Evolutionary conservation across 2,888 invertebrate genomes (phyloP), one percentile per base, ranked within the genome.

Genomic region (Drosophila mettleri): DNA sequence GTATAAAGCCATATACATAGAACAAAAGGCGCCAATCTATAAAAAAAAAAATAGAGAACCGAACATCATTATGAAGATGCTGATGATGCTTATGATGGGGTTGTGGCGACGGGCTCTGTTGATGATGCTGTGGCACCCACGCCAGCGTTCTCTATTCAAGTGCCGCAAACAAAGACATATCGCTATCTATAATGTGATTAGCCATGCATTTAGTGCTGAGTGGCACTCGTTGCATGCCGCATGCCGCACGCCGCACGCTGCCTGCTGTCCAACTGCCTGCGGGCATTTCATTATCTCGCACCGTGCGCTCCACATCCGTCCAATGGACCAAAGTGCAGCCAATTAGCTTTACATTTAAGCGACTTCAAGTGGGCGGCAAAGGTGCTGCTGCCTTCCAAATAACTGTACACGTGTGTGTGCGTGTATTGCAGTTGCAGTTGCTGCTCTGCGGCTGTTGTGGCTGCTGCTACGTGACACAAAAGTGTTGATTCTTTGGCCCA

Each of bases 241-340:
- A 69, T 63, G 72, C 41, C 9, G 51, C 61, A 49, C 54, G 67
- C 27, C 20, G 61, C 66, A 46, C 14, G 54, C 16, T 24, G 58
- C 34, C 18, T 49, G 45, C 53, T 46, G 55, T 10, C 38, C 55
- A 39, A 38, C 14, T 49, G 51, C 53, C 69, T 74, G 74, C 68
- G 82, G 78, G 73, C 82, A 73, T 73, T 82, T 80, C 80, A 82
- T 80, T 82, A 77, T 73, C 68, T 54, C 20, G 48, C 57, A 10
- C 43, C 52, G 31, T 33, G 18, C 41, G 67, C 62, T 48, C 59
- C 64, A 67, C 60, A 62, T 68, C 41, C 59, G n/a, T 22, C 59
- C 67, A 64, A 52, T 58, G 54, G 74, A 74, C 75, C 69, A 73
- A 76, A 76, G 75, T 75, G 75, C 75, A 75, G 72, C 75, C 69